Base-by-base conservation (phyloP, 2,113 vertebrate genomes). In the Amphiprion percula region DNA sequence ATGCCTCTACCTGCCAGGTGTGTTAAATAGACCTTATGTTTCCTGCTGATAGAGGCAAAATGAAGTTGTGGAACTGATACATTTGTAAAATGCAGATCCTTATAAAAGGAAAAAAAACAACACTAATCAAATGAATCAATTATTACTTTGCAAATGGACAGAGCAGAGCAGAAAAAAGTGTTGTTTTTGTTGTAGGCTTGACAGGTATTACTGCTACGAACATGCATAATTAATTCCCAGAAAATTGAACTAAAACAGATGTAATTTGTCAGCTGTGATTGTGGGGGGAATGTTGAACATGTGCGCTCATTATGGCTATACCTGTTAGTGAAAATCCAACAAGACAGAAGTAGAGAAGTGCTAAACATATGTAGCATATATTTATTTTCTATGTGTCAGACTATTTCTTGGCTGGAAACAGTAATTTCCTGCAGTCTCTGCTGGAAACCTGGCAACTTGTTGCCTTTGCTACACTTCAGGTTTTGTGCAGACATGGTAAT, bases 1-100 rank as follows among this genome's bases (percentile, higher is more conserved):
- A 52, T 49, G 79, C 70, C 8, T 64, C 86, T 56, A 68, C 72
- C 79, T 80, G 81, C 47, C 87, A 85, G 87, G 74, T 75, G 85
- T 80, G 68, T 78, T 80, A 84, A 89, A 81, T 66, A 80, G 71
- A 69, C 74, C 69, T 49, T 15, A 67, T 86, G 84, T 80, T 78
- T 67, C 64, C 64, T 69, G 79, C 77, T 69, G 84, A 80, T 69
- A 58, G 55, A 55, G 23, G 69, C 60, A 63, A 56, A 74, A 84
- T 39, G 19, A 67, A 70, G 11, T 70, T 33, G 52, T 69, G 24
- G 14, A 6, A 21, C 46, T 10, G 30, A 9, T 53, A 77, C 61
- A 70, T 54, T n/a, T 12, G 79, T 67, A n/a, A 83, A 77, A 66
- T 4, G 44, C 66, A 19, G 9, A 53, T 68, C 14, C 24, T 50